Conservation (phyloP, 2,113 vertebrate genomes). For the Labeo catla region DNA sequence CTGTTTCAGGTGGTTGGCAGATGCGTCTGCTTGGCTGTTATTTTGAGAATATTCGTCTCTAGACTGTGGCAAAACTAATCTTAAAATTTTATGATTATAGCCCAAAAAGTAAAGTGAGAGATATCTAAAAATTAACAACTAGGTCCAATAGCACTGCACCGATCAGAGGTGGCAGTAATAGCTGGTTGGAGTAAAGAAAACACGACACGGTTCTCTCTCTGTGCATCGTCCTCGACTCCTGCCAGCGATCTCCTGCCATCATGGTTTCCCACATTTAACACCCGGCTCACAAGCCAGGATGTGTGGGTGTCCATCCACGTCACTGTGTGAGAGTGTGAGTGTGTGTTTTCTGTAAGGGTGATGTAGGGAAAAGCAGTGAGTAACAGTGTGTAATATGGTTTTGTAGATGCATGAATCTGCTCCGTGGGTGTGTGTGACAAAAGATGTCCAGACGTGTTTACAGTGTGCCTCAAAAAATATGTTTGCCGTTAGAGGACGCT, state of each 20-base stretch:
- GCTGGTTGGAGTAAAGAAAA: constrained; percentile 34
- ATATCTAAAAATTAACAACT: not conserved
- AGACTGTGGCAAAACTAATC: not conserved
- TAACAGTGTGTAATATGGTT: constrained; percentile 53
- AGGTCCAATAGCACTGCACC: not conserved
- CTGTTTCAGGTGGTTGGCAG: not conserved
- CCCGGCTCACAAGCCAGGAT: constrained; percentile 45
- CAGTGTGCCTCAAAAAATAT: constrained; percentile 43
- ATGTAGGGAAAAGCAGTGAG: constrained; percentile 43
- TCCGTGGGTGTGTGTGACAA: constrained; percentile 49
- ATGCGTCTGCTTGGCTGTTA: not conserved
- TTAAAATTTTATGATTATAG: not conserved
- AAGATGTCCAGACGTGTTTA: constrained; percentile 45
- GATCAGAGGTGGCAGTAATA: constrained; percentile 37
- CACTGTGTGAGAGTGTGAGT: constrained; percentile 34
- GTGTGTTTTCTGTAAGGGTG: constrained; percentile 48
- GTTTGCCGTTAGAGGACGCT: constrained; percentile 23
- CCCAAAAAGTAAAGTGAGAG: not conserved
- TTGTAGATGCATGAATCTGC: constrained; percentile 49
- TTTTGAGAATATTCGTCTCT: not conserved
- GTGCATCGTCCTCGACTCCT: constrained; percentile 36
- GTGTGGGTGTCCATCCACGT: constrained; percentile 50
- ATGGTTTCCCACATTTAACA: constrained; percentile 57
- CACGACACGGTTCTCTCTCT: constrained; percentile 40
- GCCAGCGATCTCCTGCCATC: constrained; percentile 50